Evolutionary conservation across 2,113 vertebrate genomes (phyloP).

Genomic region (Pollachius pollachius): DNA sequence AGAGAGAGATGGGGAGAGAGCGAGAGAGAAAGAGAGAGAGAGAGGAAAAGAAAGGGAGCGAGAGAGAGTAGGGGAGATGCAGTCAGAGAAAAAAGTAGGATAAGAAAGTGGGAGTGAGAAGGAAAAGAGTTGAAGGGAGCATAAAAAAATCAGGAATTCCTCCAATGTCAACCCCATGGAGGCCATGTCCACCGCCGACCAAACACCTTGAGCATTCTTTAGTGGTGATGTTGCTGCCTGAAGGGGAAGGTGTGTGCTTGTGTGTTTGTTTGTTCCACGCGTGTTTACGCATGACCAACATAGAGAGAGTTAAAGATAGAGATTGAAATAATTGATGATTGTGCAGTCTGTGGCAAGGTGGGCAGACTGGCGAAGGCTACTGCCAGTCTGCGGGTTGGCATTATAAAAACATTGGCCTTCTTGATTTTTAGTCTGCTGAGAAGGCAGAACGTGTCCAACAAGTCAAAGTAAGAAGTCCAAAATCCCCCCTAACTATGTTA

Average conservation of each 20-base stretch:
- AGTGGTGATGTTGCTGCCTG: background rate
- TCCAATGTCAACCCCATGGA: slow-evolving; percentile 46
- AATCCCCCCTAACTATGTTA: background rate
- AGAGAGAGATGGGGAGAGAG: background rate
- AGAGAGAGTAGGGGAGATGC: slow-evolving; percentile 36
- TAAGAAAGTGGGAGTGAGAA: slow-evolving; percentile 25
- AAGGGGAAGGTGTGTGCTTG: slow-evolving; percentile 1
- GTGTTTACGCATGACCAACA: background rate
- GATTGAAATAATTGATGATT: background rate
- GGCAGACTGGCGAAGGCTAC: background rate
- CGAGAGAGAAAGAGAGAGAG: too few relatives aligned
- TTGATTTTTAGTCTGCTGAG: background rate
- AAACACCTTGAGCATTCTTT: slow-evolving; percentile 12
- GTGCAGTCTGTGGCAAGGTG: background rate
- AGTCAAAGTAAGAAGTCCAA: background rate
- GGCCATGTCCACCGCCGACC: slow-evolving; percentile 40
- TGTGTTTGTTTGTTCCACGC: background rate
- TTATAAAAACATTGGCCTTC: background rate
- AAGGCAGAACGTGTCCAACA: background rate
- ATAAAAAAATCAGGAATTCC: slow-evolving; percentile 23
- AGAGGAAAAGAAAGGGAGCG: too few relatives aligned
- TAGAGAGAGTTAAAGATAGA: background rate
- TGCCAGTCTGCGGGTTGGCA: background rate
- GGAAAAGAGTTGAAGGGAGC: slow-evolving; percentile 11
- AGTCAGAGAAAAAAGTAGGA: too few relatives aligned